Base-by-base conservation (phyloP, 2,113 vertebrate genomes). In the Leptobrachium leishanense region DNA sequence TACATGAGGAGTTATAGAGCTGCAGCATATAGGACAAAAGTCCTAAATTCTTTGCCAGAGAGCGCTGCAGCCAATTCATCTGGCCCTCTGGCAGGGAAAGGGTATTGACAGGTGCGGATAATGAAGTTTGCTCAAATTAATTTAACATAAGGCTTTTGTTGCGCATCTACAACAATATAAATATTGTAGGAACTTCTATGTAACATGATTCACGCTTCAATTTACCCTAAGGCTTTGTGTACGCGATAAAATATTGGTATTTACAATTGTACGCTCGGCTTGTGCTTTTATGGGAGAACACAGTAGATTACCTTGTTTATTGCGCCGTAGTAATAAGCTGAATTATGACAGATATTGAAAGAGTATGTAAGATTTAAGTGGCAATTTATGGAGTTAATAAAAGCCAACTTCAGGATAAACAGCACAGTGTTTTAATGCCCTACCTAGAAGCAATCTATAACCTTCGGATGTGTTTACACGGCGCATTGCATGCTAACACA, bases 351-450 rank as follows among this genome's bases (percentile, higher is more conserved):
- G 69, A 41, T 55, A 66, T 46, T 79, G 69, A 64, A 66, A 66
- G 59, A 66, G 43, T 40, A n/a, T 5, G 11, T 43, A 72, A 72
- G 66, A 72, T 79, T 72, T 79, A 79, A 55, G 46, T 31, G 64
- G 66, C 77, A 79, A 79, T 79, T 79, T 79, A 72, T 72, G 53
- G 77, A 72, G 59, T 72, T 79, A 79, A 79, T 72, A 72, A 79
- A 79, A 72, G 77, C 57, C 63, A 54, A 77, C 57, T 70, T 77
- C 68, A 40, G 54, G 57, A 46, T 77, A 70, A 77, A 67, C 54
- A 70, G 76, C 6, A n/a, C 2, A 69, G 67, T 31, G n/a, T 77
- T 77, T 77, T 77, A 77, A 70, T 63, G 44, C 76, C 57, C 59
- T 77, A 63, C 42, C 20, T 43, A 55, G 50, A 43, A 13, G 64